Base-by-base conservation (phyloP, 1,140 invertebrate species). In the Parapsyche elsis region DNA sequence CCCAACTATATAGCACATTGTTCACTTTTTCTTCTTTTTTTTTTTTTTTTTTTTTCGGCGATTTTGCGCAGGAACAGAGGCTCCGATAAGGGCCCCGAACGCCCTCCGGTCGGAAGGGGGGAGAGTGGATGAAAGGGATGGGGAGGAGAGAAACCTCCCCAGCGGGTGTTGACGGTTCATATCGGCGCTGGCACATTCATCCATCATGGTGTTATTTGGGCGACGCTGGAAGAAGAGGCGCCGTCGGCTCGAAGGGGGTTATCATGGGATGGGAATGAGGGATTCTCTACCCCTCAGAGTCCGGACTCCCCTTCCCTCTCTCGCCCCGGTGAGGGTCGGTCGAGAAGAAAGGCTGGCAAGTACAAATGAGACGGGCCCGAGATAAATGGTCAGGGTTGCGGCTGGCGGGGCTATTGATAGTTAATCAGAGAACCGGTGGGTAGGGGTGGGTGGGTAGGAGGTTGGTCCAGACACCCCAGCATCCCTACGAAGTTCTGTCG, bases 351-450 rank as follows among this genome's bases (percentile, higher is more conserved):
- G 79, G 75, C 81, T 80, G 80, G 80, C 81, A 78, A 76, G 81
- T 83, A 83, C 79, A 83, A 83, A 83, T 83, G 81, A 81, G 81
- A 76, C 71, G 81, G 81, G 74, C 73, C 79, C 76, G 81, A 83
- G 81, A 83, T 83, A 83, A 83, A 83, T 83, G 81, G 81, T 77
- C 81, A 83, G 81, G 81, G 81, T 83, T 83, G 81, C 74, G 81
- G 79, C 81, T 81, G 76, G 79, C 80, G 61, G 81, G 81, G 77
- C 76, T 83, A 81, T 83, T 79, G 81, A 83, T 81, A 83, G 79
- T 83, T 83, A 83, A 83, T 83, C 81, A 83, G 81, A 45, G 76
- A 67, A 16, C 81, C 46, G 79, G 49, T 64, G 77, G 71, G 19
- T 67, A 12, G 19, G 24, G 64, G 64, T 21, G 59, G 59, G 30